Evolutionary conservation across 2,113 vertebrate genomes (phyloP).

Genomic region (Tachysurus fulvidraco): DNA sequence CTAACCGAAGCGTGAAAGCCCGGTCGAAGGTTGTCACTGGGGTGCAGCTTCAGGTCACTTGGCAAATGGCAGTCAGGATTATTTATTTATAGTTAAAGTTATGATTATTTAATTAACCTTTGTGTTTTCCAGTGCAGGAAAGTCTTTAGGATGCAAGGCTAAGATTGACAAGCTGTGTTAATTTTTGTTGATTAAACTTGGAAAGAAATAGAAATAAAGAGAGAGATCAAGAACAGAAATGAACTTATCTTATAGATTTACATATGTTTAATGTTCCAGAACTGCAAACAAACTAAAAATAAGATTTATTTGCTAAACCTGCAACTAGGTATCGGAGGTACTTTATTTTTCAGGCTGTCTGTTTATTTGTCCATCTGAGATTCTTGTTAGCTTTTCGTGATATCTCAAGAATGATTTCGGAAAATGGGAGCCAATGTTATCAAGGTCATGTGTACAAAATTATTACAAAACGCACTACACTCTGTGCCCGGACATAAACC

Average conservation of each 20-base stretch:
- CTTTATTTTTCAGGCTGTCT: too few relatives aligned
- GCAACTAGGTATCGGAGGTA: too few relatives aligned
- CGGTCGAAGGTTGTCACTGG: not conserved
- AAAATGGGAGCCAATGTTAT: too few relatives aligned
- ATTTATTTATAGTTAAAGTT: conserved; percentile 2
- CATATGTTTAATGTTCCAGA: not conserved
- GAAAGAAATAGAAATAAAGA: not conserved
- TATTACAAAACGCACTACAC: too few relatives aligned
- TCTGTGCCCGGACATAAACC: too few relatives aligned
- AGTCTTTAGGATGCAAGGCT: not conserved
- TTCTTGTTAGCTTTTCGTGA: too few relatives aligned
- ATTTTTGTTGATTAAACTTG: not conserved
- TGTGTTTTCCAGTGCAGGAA: not conserved
- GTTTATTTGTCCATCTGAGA: too few relatives aligned
- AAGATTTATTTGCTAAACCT: not conserved
- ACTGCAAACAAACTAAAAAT: not conserved
- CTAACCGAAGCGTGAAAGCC: not conserved
- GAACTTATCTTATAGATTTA: not conserved
- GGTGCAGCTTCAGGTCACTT: not conserved
- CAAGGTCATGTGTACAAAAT: too few relatives aligned
- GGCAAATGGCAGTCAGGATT: not conserved
- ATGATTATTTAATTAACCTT: not conserved
- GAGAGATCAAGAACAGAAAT: not conserved
- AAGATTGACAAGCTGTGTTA: not conserved
- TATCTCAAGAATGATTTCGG: too few relatives aligned